Evolutionary conservation across 2,888 invertebrate species (phyloP).

Genomic region (Blomia tropicalis): DNA sequence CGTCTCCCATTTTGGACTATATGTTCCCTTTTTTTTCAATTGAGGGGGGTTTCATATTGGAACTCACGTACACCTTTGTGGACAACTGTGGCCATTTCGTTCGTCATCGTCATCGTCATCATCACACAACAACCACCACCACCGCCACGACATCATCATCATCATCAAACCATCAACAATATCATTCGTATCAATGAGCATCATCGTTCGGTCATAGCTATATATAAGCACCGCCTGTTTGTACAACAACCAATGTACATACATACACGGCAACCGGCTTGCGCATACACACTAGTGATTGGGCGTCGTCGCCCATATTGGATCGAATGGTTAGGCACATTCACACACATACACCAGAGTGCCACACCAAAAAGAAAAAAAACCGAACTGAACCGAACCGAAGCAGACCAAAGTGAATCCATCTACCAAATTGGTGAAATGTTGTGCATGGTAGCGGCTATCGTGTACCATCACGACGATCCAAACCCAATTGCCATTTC

Average conservation of each 20-base stretch:
- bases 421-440: background rate
- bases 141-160: too few relatives aligned
- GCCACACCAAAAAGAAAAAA: too few relatives aligned
- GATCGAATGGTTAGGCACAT: background rate
- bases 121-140: too few relatives aligned
- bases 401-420: too few relatives aligned
- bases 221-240: background rate
- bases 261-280: too few relatives aligned
- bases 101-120: too few relatives aligned
- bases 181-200: background rate
- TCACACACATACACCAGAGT: background rate
- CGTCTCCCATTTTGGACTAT: background rate
- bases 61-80: background rate
- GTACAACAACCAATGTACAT: too few relatives aligned
- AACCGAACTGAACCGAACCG: too few relatives aligned
- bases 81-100: background rate
- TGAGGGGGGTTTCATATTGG: too few relatives aligned
- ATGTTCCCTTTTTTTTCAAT: too few relatives aligned
- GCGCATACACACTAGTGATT: background rate
- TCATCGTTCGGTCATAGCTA: background rate
- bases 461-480: too few relatives aligned
- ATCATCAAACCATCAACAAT: too few relatives aligned
- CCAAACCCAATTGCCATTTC: background rate
- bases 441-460: background rate
- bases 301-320: conserved; percentile 2